Base-by-base conservation (phyloP, 1,140 invertebrate genomes). In the Panagrolaimus sp. region DNA sequence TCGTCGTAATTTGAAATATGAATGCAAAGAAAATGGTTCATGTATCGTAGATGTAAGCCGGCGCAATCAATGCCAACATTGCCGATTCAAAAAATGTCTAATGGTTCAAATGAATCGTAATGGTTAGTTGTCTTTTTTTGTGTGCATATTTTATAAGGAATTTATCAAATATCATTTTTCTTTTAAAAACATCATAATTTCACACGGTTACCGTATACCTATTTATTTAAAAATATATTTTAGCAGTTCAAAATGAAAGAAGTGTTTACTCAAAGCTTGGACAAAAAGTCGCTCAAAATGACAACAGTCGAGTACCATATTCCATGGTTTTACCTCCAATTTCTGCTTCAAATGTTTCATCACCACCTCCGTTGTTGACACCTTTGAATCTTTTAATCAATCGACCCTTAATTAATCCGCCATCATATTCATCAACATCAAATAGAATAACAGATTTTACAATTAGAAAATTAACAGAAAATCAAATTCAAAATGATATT, bases 61-160 rank as follows among this genome's bases (percentile, higher is more conserved):
- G 53, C 84, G 93, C 27, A 96, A 96, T 85, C 93, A 96, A 84
- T 96, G 93, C 81, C 93, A 96, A 84, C 91, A 92, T 0, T 96
- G 93, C 79, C 87, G 93, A 44, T 94, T 95, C 83, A 89, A 89
- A 62, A 95, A 94, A 83, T 96, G 92, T 84, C 86, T 96, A 9
- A 87, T 89, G 75, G 91, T 93, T 67, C 92, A 93, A 81, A 96
- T 96, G 92, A 93, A 93, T 84, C 88, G 89, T 85, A 92, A 96
- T 84, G 92, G 92, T 94, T 87, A 87, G 47, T 38, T 38, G 31
- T 7, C 7, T 38, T 38, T 38, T n/a, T n/a, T n/a, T n/a, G n/a
- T 38, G 31, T 38, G 7, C 31, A 38, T 38, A 2, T 38, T 4
- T 4, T 4, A 38, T 38, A 4, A 38, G 31, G 7, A 9, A 20